phyloP scores from a whole-genome alignment of 37 sponge, comb jelly and placozoan species.

The Hexactinellida sp. region DNA sequence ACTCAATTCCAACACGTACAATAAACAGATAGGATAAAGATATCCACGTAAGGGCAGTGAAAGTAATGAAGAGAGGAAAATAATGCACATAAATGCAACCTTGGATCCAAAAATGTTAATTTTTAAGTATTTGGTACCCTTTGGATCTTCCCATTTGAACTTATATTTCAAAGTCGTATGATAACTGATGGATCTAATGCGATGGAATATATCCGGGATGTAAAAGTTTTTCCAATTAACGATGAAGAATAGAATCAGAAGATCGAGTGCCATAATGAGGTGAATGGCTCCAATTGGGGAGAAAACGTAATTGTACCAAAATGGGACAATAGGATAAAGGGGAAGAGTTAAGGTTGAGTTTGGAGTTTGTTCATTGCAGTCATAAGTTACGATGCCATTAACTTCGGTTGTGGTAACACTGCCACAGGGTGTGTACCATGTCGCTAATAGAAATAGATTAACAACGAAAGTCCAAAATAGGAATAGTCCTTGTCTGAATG shows the following conservation, averaged over 20 bases:
- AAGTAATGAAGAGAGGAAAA: conserved; percentile 3
- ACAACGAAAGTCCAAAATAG: background rate
- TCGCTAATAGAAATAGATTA: background rate
- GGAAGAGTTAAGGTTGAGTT: background rate
- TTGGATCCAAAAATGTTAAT: background rate
- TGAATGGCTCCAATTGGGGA: conserved; percentile 27
- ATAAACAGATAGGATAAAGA: conserved; percentile 56
- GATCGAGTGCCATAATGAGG: conserved; percentile 19
- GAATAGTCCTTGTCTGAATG: background rate
- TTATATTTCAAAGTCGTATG: too few species aligned
- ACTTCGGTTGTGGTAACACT: background rate
- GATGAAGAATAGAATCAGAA: conserved; percentile 28
- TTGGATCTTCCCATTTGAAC: background rate
- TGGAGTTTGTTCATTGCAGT: background rate
- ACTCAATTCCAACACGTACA: conserved; percentile 51
- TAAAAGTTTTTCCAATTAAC: conserved; percentile 30
- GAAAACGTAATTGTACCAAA: conserved; percentile 26
- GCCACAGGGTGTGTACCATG: background rate
- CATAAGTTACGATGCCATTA: background rate
- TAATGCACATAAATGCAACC: background rate
- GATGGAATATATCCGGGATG: conserved; percentile 18
- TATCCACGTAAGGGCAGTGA: conserved; percentile 49
- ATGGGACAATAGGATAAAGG: conserved; percentile 13
- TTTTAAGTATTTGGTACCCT: background rate
- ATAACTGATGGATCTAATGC: background rate